Conservation (phyloP, 2,797 vertebrate species). For the Sylvilagus floridanus region DNA sequence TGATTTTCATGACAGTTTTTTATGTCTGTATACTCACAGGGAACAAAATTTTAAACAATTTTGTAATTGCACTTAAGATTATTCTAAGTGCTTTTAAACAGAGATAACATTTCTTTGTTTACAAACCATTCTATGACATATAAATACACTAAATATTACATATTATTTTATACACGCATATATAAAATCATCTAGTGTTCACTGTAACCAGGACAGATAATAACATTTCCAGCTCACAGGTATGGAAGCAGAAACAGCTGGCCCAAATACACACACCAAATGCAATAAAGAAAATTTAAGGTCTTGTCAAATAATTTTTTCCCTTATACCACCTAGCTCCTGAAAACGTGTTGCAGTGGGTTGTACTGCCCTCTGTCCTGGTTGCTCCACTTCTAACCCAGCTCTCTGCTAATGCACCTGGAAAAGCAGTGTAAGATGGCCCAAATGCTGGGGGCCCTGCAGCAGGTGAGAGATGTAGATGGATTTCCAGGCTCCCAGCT, state of each 20-base stretch:
- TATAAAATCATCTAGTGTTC: neutral
- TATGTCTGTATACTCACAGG: neutral
- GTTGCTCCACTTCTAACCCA: too few species aligned
- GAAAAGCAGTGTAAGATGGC: too few species aligned
- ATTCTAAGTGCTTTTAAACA: slow-evolving; percentile 26
- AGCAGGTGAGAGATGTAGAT: too few species aligned
- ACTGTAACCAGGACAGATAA: neutral
- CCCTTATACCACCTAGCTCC: neutral
- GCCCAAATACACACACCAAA: slow-evolving; percentile 26
- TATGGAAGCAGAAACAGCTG: neutral
- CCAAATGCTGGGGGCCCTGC: too few species aligned
- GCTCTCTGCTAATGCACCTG: too few species aligned
- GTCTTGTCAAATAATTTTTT: slow-evolving; percentile 25
- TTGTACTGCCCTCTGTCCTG: too few species aligned
- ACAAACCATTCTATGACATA: neutral
- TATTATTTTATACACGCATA: neutral
- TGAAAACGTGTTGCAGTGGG: neutral
- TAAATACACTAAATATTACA: neutral
- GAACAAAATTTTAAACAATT: slow-evolving; percentile 15
- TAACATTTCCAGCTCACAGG: neutral
- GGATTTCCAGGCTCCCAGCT: too few species aligned
- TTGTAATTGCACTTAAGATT: neutral
- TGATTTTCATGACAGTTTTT: neutral
- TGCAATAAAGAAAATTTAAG: neutral
- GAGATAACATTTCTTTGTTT: neutral